phyloP scores from a whole-genome alignment of 2,888 invertebrate genomes.

The Amblyteles armatorius region DNA sequence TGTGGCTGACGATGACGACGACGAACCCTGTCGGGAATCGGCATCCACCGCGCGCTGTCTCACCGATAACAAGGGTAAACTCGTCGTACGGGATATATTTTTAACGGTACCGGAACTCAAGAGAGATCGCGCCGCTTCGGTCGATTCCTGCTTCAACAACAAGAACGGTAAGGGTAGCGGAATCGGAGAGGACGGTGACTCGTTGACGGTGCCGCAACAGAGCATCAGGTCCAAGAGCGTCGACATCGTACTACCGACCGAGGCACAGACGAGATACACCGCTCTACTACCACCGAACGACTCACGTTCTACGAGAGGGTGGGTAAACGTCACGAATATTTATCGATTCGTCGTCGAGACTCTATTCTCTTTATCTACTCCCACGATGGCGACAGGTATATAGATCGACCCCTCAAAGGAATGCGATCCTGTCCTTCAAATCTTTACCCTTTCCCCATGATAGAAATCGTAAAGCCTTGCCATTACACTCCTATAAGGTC shows the following conservation, averaged over 20 bases:
- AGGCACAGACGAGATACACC: constrained; percentile 93
- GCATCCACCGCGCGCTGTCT: background rate
- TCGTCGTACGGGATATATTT: constrained; percentile 90
- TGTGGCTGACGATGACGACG: constrained; percentile 73
- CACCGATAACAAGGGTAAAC: constrained; percentile 66
- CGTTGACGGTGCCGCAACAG: constrained; percentile 90
- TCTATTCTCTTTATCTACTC: background rate
- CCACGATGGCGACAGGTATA: background rate
- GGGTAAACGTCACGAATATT: constrained; percentile 75
- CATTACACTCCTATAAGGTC: no score
- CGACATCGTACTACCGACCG: constrained; percentile 94
- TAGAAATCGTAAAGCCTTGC: no score
- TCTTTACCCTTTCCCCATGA: background rate
- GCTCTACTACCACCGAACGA: constrained; percentile 86
- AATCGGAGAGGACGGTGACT: constrained; percentile 90
- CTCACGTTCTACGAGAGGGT: constrained; percentile 83
- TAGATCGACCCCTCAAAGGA: background rate
- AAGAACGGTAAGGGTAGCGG: constrained; percentile 85
- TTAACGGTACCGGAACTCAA: constrained; percentile 93
- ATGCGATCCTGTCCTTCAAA: background rate
- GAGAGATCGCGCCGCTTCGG: constrained; percentile 94
- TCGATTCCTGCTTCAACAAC: constrained; percentile 94
- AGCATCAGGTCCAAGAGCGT: constrained; percentile 92
- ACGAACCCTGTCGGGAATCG: constrained; percentile 42
- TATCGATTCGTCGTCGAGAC: background rate